phyloP scores from a whole-genome alignment of 2,797 vertebrate genomes.

The Sebastiscus tertius region DNA sequence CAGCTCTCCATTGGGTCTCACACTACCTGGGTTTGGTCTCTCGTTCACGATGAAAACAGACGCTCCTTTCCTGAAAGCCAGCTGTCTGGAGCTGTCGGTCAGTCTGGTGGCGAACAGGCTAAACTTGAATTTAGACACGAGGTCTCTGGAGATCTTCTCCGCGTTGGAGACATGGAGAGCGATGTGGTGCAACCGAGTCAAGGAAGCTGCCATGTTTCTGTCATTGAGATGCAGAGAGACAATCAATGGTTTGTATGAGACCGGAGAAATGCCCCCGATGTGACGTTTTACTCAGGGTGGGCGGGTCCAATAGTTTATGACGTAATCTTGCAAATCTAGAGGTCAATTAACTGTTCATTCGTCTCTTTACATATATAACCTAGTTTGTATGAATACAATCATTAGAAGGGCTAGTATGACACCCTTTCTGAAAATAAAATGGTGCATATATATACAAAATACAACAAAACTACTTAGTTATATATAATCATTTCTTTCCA shows the following conservation, averaged over 20 bases:
- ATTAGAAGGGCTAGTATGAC: background rate
- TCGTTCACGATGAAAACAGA: slow-evolving; percentile 90
- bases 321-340: too few species aligned
- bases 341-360: too few species aligned
- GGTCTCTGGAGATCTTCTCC: slow-evolving; percentile 80
- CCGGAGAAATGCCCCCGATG: too few species aligned
- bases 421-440: too few species aligned
- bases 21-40: slow-evolving; percentile 14
- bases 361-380: too few species aligned
- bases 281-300: too few species aligned
- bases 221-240: too few species aligned
- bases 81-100: slow-evolving; percentile 79
- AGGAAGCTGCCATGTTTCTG: slow-evolving; percentile 84
- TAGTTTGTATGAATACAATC: background rate
- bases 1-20: slow-evolving; percentile 28
- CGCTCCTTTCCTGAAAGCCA: slow-evolving; percentile 85
- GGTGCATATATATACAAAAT: too few species aligned
- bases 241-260: too few species aligned
- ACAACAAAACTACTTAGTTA: too few species aligned
- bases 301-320: too few species aligned
- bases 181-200: slow-evolving; percentile 88
- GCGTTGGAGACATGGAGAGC: slow-evolving; percentile 86
- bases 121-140: slow-evolving; percentile 87
- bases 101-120: slow-evolving; percentile 83
- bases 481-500: too few species aligned